Base-by-base conservation (phyloP, 2,888 invertebrate genomes). In the Galerucella nymphaeae region DNA sequence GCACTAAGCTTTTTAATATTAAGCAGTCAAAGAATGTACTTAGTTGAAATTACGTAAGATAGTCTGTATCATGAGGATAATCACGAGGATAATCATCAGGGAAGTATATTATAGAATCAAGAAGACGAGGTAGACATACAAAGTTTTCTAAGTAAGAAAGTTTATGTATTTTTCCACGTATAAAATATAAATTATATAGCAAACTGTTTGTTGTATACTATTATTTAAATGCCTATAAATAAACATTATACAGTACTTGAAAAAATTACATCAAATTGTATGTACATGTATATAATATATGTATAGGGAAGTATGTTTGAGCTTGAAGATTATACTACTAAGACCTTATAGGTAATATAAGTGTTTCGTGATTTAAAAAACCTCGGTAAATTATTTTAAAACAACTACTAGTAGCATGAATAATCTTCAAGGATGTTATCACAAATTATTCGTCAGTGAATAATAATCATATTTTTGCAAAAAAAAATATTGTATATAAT, bases 311-410 rank as follows among this genome's bases (percentile, higher is more conserved):
- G 30, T 38, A 9, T 8, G 30, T 38, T 38, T 38, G 8, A 38
- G 30, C 30, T 38, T 38, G 30, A 38, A 38, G 30, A 38, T 38
- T 38, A 38, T 38, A 38, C 30, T 38, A 38, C 30, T 38, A 38
- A 38, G 30, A 30, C 30, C 30, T 30, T 30, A 30, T 30, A n/a
- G n/a, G n/a, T n/a, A 30, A 30, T 30, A 30, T 30, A 30, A 48
- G n/a, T n/a, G 14, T n/a, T 48, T 53, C 18, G 53, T 53, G 53
- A 18, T 18, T 16, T 9, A 16, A 11, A 53, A 18, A 53, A 16
- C 53, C 53, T 53, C 53, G 53, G 53, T 53, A 53, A 50, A 50
- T 50, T 14, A 53, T 53, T 53, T 53, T 18, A 10, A 48, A n/a
- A 53, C 16, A 53, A 53, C 16, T 18, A n/a, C n/a, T n/a, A n/a